Evolutionary conservation across 2,113 vertebrate genomes (phyloP), one percentile per base, ranked within the genome.

Genomic region (Bufo bufo): DNA sequence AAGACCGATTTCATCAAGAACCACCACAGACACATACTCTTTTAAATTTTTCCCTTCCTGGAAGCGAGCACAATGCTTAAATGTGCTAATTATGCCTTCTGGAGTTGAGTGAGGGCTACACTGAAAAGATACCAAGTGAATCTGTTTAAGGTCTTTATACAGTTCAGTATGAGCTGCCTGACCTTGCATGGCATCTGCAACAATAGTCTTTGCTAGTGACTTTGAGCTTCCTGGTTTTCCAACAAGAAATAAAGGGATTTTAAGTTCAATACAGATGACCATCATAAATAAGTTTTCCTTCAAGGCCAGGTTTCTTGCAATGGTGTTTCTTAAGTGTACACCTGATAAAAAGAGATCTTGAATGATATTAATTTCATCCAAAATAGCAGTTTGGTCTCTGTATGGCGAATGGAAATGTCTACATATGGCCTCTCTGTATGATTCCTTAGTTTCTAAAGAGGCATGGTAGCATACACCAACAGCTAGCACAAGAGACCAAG

Each of bases 201-300:
- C 98, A 0, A 99, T 94, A 7, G 98, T 99, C 95, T 99, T 99
- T 0, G 98, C 98, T 1, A 99, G 95, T 20, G 98, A 99, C 89
- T 99, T 99, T 89, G 98, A 99, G 88, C 98, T 99, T 87, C 98
- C 98, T 0, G 98, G 98, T 93, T 99, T 99, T 66, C 98, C 98
- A 0, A 99, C 98, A 5, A 99, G 93, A 88, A 99, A 99, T 0
- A 99, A 96, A 4, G 98, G 98, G 87, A 99, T 98, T 92, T 95
- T 96, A 50, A 99, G 92, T 90, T 99, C 98, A 65, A 97, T 98
- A 90, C 98, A 99, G 86, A 99, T 90, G 1, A 97, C 96, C 98
- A 99, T 99, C 97, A 99, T 99, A 91, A 99, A 99, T 85, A 99
- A 95, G 0, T 99, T 99, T 91, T 99, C 98, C 90, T 98, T 99